A percentile compares a stretch with the other conserved stretches of the same genome.
These are phyloP conservation scores for Scortum barcoo DNA, from an alignment of 2,113 vertebrate species.

Conservation along the genomic window DNA sequence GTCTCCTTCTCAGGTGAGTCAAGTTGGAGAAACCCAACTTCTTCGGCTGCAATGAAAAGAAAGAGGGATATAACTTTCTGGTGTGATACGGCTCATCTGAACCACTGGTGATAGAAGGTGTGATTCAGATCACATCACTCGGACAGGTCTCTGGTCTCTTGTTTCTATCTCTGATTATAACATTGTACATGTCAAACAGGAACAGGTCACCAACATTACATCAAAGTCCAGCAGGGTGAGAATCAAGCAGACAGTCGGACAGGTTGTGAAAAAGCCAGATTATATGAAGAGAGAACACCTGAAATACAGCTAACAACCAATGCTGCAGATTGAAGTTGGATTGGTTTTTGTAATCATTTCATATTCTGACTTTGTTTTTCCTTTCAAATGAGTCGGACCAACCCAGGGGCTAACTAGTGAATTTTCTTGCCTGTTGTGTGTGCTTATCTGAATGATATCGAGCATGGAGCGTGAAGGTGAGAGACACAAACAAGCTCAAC, in stretches of 20 bases:
- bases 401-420: background rate
- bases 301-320: background rate
- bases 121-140: background rate
- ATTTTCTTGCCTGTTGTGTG: background rate
- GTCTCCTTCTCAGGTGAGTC: conserved; percentile 92
- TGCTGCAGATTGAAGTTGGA: background rate
- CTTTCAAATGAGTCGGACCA: background rate
- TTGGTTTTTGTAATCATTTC: background rate
- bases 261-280: background rate
- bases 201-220: background rate
- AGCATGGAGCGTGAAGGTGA: too few species aligned
- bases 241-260: too few species aligned
- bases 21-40: conserved; percentile 96
- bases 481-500: too few species aligned
- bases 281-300: background rate
- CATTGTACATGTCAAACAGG: background rate
- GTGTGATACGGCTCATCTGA: background rate
- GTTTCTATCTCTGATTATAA: background rate
- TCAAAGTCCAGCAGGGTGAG: background rate
- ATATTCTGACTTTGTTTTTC: too few species aligned
- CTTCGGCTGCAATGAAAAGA: conserved; percentile 87
- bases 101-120: background rate
- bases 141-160: background rate
- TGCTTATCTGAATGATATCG: too few species aligned
- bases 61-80: background rate